These are phyloP conservation scores for Toxostoma redivivum DNA, from an alignment of 2,113 vertebrate genomes.

Conservation along the genomic window DNA sequence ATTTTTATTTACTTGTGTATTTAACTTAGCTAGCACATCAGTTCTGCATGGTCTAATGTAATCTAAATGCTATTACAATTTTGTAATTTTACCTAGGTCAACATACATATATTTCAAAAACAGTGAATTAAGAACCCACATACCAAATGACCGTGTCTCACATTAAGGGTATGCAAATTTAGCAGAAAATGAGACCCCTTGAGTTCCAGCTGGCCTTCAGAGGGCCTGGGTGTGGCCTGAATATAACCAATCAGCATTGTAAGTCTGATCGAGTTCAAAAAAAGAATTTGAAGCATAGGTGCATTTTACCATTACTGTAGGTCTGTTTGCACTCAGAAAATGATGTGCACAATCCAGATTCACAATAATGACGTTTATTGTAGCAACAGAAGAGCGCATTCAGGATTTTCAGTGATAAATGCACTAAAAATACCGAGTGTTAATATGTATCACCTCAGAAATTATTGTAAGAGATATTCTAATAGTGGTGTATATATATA, in stretches of 20 bases:
- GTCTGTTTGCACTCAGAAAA: neutral
- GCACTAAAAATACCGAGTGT: neutral
- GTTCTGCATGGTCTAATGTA: neutral
- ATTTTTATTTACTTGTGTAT: neutral
- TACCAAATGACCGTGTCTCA: neutral
- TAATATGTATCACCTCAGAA: neutral
- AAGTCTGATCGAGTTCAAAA: fast-evolving
- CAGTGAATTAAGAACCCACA: neutral
- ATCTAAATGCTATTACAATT: neutral
- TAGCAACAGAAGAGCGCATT: neutral
- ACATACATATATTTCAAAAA: neutral
- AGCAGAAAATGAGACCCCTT: neutral
- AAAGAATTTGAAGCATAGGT: neutral
- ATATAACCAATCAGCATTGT: neutral
- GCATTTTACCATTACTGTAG: neutral
- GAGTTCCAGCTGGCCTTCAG: neutral
- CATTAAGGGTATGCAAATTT: neutral
- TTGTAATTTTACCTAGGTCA: neutral
- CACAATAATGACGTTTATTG: neutral
- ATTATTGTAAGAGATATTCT: neutral
- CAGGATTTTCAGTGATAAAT: neutral
- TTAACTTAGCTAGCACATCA: neutral
- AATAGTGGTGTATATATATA: no score
- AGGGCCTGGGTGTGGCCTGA: neutral
- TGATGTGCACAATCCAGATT: neutral